Percentiles rank a stretch among this genome's conserved stretches.
Conservation (phyloP, 2,797 vertebrate genomes). For the Carduelis carduelis region DNA sequence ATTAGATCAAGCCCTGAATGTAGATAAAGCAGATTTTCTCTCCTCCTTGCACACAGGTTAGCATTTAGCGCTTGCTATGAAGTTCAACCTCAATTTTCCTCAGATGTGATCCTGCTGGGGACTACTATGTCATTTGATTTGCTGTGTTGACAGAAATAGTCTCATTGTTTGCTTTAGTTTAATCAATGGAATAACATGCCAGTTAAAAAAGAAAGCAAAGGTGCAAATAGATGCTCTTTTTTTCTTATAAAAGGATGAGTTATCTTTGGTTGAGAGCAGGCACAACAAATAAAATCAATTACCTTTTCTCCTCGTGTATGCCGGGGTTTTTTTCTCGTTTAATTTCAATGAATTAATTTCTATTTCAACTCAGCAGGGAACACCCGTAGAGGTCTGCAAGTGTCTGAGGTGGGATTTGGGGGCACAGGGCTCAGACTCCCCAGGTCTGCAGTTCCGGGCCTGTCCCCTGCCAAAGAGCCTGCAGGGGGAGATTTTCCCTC, state of each 20-base stretch:
- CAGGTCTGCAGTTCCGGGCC: not conserved
- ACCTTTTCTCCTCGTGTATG: not conserved
- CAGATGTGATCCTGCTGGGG: not conserved
- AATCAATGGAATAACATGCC: not conserved
- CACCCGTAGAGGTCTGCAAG: rapidly evolving
- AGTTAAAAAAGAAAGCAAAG: not conserved
- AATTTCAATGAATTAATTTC: not conserved
- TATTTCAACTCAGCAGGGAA: not conserved
- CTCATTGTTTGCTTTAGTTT: not conserved
- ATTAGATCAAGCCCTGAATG: not conserved
- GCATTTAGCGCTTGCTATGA: not conserved
- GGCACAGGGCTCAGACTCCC: not conserved
- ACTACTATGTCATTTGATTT: not conserved
- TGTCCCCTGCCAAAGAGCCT: not conserved
- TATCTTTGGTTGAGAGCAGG: not conserved
- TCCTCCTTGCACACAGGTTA: not conserved
- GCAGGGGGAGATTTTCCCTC: not conserved
- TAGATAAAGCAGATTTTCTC: not conserved
- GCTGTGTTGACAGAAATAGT: not conserved
- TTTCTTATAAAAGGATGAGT: not conserved
- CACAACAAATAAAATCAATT: not conserved
- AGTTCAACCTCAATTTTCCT: not conserved
- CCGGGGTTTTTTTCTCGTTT: not conserved
- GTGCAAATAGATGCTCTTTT: not conserved
- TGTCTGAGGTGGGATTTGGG: not conserved